These are phyloP conservation scores for Spilosoma lubricipeda DNA, from an alignment of 2,888 invertebrate genomes.

Conservation along the genomic window DNA sequence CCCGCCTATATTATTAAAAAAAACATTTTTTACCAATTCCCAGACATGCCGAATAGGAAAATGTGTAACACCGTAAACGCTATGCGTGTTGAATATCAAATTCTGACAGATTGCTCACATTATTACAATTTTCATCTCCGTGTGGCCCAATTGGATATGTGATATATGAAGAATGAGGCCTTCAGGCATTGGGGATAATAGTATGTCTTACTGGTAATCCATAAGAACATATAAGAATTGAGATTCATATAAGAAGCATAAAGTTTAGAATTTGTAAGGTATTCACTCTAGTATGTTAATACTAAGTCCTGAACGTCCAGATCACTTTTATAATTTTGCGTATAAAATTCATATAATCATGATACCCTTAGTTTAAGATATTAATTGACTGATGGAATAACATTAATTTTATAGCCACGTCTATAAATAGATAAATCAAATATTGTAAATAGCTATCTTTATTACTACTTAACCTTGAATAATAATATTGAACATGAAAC, in stretches of 20 bases:
- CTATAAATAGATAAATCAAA: too few relatives aligned
- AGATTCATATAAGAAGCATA: not conserved
- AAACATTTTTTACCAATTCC: not conserved
- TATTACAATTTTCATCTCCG: conserved; percentile 40
- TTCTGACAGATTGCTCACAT: conserved; percentile 47
- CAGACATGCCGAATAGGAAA: not conserved
- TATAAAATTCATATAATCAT: too few relatives aligned
- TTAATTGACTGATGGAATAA: too few relatives aligned
- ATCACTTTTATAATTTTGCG: too few relatives aligned
- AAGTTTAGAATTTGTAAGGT: not conserved
- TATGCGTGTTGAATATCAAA: conserved; percentile 48
- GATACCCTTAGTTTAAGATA: too few relatives aligned
- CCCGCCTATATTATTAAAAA: too few relatives aligned
- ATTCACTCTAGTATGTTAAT: too few relatives aligned
- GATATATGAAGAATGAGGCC: conserved; percentile 1
- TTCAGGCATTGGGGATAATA: not conserved
- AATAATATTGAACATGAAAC: too few relatives aligned
- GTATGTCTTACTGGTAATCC: not conserved
- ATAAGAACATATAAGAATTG: not conserved
- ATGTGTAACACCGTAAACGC: conserved; percentile 20
- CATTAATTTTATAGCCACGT: too few relatives aligned
- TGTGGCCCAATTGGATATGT: conserved; percentile 5
- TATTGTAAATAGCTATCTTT: too few relatives aligned
- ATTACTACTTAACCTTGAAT: too few relatives aligned
- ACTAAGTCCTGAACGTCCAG: too few relatives aligned